Evolutionary conservation across 1,140 invertebrate species (phyloP).

Genomic region (Brachionus asplanchnoidis): DNA sequence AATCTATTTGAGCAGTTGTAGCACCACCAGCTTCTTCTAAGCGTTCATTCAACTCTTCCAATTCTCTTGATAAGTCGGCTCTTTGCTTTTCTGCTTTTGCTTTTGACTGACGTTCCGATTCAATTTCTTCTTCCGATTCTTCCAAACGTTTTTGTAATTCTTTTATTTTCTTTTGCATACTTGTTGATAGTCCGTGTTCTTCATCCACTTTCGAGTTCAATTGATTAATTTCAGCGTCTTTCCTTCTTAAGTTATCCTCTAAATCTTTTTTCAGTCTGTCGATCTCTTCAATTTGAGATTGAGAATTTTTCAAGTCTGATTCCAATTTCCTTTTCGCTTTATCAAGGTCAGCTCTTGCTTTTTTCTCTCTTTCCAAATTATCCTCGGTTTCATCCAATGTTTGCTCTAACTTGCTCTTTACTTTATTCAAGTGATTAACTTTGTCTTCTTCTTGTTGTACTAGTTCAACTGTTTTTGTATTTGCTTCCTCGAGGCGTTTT

Average conservation of each 20-base stretch:
- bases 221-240: no score
- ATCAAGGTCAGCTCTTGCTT: slow-evolving; percentile 91
- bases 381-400: no score
- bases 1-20: slow-evolving; percentile 93
- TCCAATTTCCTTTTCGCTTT: slow-evolving; percentile 87
- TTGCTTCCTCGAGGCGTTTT: no score
- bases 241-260: slow-evolving; percentile 71
- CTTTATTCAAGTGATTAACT: no score
- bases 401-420: no score
- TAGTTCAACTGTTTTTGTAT: no score
- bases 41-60: no score
- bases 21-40: slow-evolving; percentile 97
- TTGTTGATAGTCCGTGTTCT: slow-evolving; percentile 84
- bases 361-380: no score
- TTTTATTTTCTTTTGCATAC: slow-evolving; percentile 96
- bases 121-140: slow-evolving; percentile 93
- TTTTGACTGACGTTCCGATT: slow-evolving; percentile 88
- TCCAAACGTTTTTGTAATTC: slow-evolving; percentile 79
- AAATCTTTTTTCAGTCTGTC: slow-evolving; percentile 96
- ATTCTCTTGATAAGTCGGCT: no score
- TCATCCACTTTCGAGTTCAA: no score
- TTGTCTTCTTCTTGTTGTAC: no score
- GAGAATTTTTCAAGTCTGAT: slow-evolving; percentile 93
- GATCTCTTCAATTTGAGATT: slow-evolving; percentile 92
- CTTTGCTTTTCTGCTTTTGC: slow-evolving; percentile 84